These are phyloP conservation scores for Sphinx pinastri DNA, from an alignment of 2,888 invertebrate species.

Conservation along the genomic window DNA sequence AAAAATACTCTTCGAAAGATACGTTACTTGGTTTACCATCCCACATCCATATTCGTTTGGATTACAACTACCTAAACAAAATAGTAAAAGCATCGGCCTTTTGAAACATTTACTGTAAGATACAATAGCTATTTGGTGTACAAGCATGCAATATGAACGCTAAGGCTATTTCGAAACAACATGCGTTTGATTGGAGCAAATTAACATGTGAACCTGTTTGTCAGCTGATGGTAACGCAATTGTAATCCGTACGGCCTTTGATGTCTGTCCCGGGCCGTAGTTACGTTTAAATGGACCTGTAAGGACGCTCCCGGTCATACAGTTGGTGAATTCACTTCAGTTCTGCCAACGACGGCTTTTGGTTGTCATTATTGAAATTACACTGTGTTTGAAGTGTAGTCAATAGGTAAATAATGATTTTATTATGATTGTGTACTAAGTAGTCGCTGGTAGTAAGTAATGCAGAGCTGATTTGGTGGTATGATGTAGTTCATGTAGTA, in stretches of 20 bases:
- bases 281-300: slow-evolving; percentile 39
- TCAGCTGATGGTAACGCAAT: slow-evolving; percentile 53
- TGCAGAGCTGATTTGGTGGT: too few species aligned
- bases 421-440: too few species aligned
- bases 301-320: slow-evolving; percentile 13
- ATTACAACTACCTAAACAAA: too few species aligned
- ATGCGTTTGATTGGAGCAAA: slow-evolving; percentile 84
- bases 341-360: background rate
- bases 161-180: slow-evolving; percentile 13
- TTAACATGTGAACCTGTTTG: slow-evolving; percentile 79
- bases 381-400: too few species aligned
- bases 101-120: background rate
- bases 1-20: too few species aligned
- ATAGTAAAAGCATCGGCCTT: too few species aligned
- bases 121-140: background rate
- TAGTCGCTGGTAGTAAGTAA: too few species aligned
- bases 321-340: background rate
- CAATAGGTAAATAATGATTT: too few species aligned
- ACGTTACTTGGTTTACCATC: too few species aligned
- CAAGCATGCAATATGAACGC: background rate
- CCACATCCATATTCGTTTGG: too few species aligned
- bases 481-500: too few species aligned
- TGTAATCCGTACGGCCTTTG: slow-evolving; percentile 42
- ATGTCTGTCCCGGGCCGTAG: slow-evolving; percentile 36
- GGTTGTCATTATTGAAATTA: background rate